These are phyloP conservation scores for Schizothorax lantsangensis DNA, from an alignment of 2,797 vertebrate species.

Conservation along the genomic window DNA sequence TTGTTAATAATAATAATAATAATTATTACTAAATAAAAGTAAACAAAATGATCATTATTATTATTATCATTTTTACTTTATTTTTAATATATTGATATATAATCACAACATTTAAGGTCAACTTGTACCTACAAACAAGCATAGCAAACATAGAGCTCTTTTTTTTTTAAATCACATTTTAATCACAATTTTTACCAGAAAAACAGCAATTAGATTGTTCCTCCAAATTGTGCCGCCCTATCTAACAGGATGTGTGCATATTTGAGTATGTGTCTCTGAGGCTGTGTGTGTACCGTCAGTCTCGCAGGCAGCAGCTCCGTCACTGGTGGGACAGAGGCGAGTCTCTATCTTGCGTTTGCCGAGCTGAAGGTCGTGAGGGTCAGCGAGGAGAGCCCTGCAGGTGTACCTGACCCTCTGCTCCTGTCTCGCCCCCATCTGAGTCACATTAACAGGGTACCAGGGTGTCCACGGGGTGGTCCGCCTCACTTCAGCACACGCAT, in stretches of 20 bases:
- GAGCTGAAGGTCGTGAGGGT: constrained; percentile 92
- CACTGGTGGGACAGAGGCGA: constrained; percentile 88
- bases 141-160: not conserved
- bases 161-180: not conserved
- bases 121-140: not conserved
- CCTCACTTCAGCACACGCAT: constrained; percentile 92
- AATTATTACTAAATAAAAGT: not conserved
- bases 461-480: constrained; percentile 96
- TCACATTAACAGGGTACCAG: constrained; percentile 94
- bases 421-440: constrained; percentile 87
- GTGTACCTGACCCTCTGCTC: constrained; percentile 96
- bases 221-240: not conserved
- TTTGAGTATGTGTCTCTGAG: not conserved
- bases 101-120: not conserved
- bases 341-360: constrained; percentile 91
- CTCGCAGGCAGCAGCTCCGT: constrained; percentile 86
- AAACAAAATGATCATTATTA: not conserved
- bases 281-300: constrained; percentile 83
- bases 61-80: not conserved
- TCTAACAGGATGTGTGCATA: not conserved
- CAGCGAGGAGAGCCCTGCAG: constrained; percentile 88
- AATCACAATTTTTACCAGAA: not conserved
- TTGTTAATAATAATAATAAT: not conserved
- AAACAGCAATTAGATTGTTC: not conserved
- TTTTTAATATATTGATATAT: not conserved